Percentiles rank a stretch among this genome's conserved stretches.
phyloP scores from a whole-genome alignment of 2,113 vertebrate genomes.

The Odobenus rosmarus region DNA sequence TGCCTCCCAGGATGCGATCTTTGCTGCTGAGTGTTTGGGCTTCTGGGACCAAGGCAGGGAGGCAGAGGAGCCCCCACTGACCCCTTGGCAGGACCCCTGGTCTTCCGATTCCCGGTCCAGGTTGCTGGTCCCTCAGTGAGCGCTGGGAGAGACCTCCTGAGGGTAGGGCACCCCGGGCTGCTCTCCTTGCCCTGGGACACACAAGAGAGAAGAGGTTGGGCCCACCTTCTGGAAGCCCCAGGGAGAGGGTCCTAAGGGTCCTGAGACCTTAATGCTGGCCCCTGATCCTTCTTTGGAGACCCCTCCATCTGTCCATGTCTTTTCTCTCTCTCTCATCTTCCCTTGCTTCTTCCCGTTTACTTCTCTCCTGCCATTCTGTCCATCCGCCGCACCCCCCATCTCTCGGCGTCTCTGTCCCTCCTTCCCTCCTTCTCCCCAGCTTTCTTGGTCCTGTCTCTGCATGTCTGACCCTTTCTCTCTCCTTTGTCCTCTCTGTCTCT shows the following conservation, averaged over 20 bases:
- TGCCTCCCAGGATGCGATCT: not conserved
- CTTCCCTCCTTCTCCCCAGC: not conserved
- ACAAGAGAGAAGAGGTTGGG: not conserved
- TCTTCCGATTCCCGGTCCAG: not conserved
- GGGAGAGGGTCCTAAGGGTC: not conserved
- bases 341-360: not conserved
- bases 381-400: accelerated
- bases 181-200: not conserved
- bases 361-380: not conserved
- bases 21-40: not conserved
- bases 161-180: not conserved
- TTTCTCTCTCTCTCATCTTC: not conserved
- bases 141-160: not conserved
- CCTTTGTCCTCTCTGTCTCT: accelerated
- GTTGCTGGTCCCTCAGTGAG: not conserved
- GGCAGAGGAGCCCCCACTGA: accelerated
- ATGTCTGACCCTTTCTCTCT: not conserved
- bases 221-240: not conserved
- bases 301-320: accelerated
- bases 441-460: not conserved
- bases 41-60: not conserved
- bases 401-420: not conserved
- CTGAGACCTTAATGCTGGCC: no score
- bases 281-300: accelerated
- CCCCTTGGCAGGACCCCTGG: not conserved